These are phyloP conservation scores for Hylaeus volcanicus DNA, from an alignment of 1,140 invertebrate genomes.

Conservation along the genomic window DNA sequence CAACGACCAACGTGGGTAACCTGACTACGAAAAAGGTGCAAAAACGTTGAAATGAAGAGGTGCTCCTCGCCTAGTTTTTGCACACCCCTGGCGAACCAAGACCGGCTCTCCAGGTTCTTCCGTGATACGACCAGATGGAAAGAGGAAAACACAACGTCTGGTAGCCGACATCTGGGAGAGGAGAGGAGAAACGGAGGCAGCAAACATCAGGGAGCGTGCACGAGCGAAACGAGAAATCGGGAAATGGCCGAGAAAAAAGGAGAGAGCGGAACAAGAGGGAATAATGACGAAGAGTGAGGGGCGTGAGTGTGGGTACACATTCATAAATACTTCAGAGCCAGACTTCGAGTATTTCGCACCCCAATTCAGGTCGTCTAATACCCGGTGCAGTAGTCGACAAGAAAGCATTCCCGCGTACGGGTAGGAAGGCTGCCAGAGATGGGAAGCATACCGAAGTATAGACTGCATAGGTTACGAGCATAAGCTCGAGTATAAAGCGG, in stretches of 20 bases:
- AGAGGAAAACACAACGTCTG: conserved; percentile 42
- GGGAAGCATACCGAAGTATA: conserved; percentile 30
- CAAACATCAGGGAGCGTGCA: conserved; percentile 15
- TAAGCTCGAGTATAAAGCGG: not conserved
- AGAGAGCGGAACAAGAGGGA: conserved; percentile 33
- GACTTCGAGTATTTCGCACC: conserved; percentile 70
- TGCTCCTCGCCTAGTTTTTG: conserved; percentile 43
- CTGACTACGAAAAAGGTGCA: conserved; percentile 37
- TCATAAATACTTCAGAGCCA: conserved; percentile 73
- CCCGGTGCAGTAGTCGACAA: conserved; percentile 22
- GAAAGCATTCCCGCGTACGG: conserved; percentile 18
- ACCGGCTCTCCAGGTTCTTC: conserved; percentile 53
- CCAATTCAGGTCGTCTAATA: conserved; percentile 61
- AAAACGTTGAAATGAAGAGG: conserved; percentile 31
- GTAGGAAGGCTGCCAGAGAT: conserved; percentile 48
- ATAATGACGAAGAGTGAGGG: conserved; percentile 43
- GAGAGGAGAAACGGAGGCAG: conserved; percentile 34
- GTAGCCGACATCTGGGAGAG: conserved; percentile 48
- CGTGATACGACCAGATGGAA: conserved; percentile 41
- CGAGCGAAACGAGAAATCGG: not conserved
- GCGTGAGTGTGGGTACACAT: conserved; percentile 51
- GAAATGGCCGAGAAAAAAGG: conserved; percentile 6
- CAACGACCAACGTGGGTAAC: conserved; percentile 50
- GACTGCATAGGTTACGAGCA: conserved; percentile 11
- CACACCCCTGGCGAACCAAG: conserved; percentile 30